Evolutionary conservation across 2,113 vertebrate genomes (phyloP).

Genomic region (Parus major): DNA sequence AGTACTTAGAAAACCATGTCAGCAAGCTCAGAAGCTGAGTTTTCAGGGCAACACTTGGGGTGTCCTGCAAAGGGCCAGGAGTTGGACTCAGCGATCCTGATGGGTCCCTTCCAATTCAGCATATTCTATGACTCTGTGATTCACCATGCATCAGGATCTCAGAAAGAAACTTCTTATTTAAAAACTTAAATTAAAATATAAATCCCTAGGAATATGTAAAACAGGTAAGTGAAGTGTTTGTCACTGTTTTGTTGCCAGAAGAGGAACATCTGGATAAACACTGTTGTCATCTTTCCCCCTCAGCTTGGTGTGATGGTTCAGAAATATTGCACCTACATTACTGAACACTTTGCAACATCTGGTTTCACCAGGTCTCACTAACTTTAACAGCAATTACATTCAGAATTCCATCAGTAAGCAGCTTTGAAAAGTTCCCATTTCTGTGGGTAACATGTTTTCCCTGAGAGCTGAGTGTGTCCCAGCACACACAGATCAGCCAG

Average conservation of each 20-base stretch:
- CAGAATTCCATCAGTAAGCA: neutral
- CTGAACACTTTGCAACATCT: neutral
- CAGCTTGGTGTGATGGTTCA: neutral
- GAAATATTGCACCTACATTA: neutral
- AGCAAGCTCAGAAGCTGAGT: too few species aligned
- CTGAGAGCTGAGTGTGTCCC: neutral
- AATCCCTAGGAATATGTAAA: neutral
- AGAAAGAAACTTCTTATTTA: neutral
- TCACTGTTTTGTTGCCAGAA: neutral
- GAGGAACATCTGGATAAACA: neutral
- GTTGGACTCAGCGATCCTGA: neutral
- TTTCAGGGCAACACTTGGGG: too few species aligned
- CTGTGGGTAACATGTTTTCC: accelerated
- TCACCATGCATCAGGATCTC: neutral
- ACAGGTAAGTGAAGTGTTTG: neutral
- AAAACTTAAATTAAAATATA: neutral
- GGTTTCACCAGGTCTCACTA: neutral
- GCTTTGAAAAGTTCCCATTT: neutral
- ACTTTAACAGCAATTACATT: neutral
- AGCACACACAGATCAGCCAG: neutral
- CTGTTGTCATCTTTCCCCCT: neutral
- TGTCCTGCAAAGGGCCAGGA: neutral
- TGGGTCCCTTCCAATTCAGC: neutral
- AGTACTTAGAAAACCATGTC: too few species aligned
- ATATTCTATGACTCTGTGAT: neutral